A percentile compares a stretch with the other conserved stretches of the same genome.
phyloP scores from a whole-genome alignment of 2,888 invertebrate species.

The Aquatica leii region DNA sequence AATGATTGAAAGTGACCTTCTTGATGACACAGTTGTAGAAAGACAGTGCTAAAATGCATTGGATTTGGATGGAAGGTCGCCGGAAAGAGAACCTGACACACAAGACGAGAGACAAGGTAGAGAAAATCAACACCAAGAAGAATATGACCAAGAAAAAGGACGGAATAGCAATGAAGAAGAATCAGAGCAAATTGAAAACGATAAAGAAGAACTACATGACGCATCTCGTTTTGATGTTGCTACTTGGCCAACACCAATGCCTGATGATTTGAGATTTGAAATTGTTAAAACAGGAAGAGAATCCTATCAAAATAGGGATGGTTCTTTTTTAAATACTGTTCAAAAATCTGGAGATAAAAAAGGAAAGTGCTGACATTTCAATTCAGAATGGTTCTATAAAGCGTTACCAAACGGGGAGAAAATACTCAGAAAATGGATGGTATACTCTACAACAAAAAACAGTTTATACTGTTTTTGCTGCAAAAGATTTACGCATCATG shows the following conservation, averaged over 20 bases:
- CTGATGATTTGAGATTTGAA: not conserved
- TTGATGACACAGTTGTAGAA: too few relatives aligned
- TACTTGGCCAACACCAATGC: not conserved
- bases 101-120: too few relatives aligned
- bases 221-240: not conserved
- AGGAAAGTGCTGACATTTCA: not conserved
- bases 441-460: conserved; percentile 4
- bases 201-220: not conserved
- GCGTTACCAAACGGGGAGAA: not conserved
- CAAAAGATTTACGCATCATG: not conserved
- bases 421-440: not conserved
- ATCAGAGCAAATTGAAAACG: not conserved
- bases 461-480: not conserved
- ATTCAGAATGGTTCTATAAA: not conserved
- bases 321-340: not conserved
- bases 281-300: too few relatives aligned
- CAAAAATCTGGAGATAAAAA: not conserved
- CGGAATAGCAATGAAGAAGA: too few relatives aligned
- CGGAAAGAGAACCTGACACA: too few relatives aligned
- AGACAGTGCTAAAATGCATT: too few relatives aligned
- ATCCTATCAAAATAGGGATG: not conserved
- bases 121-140: too few relatives aligned
- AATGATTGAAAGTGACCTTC: too few relatives aligned
- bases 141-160: too few relatives aligned
- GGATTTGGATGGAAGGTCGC: too few relatives aligned